Percentiles rank a stretch among this genome's conserved stretches.
phyloP scores from a whole-genome alignment of 2,113 vertebrate genomes.

The Pongo pygmaeus region DNA sequence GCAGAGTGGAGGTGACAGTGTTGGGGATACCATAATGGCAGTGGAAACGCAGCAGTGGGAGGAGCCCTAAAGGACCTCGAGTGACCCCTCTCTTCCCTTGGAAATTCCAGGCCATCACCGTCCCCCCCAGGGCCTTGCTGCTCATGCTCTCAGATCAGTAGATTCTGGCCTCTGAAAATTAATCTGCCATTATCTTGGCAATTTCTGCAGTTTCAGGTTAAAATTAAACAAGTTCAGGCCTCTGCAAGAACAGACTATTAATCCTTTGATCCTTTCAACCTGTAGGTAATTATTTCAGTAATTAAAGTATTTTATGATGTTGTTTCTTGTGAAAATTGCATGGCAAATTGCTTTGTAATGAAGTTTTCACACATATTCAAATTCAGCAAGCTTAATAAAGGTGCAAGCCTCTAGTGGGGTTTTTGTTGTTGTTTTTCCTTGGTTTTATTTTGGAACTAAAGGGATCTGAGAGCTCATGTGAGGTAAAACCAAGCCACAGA shows the following conservation, averaged over 20 bases:
- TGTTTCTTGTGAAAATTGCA: not conserved
- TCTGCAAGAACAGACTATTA: not conserved
- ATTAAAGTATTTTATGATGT: not conserved
- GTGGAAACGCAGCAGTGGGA: not conserved
- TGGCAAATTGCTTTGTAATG: not conserved
- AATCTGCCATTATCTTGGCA: not conserved
- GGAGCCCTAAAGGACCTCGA: not conserved
- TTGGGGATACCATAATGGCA: not conserved
- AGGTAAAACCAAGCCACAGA: not conserved
- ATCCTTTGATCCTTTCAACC: not conserved
- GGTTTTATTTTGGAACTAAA: constrained; percentile 5
- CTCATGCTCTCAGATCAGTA: not conserved
- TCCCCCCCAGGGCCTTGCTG: not conserved
- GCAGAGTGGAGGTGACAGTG: not conserved
- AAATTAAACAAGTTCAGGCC: not conserved
- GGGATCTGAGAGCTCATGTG: not conserved
- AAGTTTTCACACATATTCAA: not conserved
- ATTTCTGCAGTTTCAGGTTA: not conserved
- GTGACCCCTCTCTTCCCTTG: not conserved
- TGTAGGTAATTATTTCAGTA: not conserved
- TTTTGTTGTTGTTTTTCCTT: not conserved
- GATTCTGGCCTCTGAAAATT: not conserved
- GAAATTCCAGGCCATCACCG: no score
- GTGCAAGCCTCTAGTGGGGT: not conserved
- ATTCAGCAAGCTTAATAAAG: not conserved